Evolutionary conservation across 2,888 invertebrate genomes (phyloP).

Genomic region (Lucinisca nassula): DNA sequence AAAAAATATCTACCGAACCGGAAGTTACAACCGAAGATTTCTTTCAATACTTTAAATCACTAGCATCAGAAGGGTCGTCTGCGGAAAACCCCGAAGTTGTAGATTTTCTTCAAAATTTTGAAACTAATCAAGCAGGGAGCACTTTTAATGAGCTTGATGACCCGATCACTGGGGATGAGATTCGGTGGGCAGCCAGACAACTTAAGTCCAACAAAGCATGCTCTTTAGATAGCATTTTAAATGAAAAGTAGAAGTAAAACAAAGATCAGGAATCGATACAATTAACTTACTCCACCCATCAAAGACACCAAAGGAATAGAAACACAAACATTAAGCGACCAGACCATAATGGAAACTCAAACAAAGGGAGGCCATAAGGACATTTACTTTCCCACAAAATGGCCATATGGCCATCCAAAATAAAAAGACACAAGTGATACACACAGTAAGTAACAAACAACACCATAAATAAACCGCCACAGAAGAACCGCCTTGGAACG

Average conservation of each 20-base stretch:
- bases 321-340: too few relatives aligned
- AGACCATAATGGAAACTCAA: too few relatives aligned
- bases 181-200: background rate
- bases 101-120: background rate
- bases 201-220: background rate
- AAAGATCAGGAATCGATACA: too few relatives aligned
- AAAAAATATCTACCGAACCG: background rate
- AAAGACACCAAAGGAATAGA: too few relatives aligned
- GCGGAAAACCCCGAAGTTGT: background rate
- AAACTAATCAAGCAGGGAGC: background rate
- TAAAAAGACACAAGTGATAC: too few relatives aligned
- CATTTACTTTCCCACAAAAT: too few relatives aligned
- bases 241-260: slow-evolving; percentile 17
- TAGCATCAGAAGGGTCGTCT: background rate
- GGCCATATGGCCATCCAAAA: too few relatives aligned
- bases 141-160: background rate
- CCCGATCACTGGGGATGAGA: background rate
- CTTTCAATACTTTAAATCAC: background rate
- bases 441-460: too few relatives aligned
- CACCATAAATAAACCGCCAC: too few relatives aligned
- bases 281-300: too few relatives aligned
- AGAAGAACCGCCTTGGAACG: too few relatives aligned
- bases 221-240: background rate
- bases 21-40: background rate
- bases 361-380: too few relatives aligned